Evolutionary conservation across 2,113 vertebrate genomes (phyloP).

Genomic region (Myocastor coypus): DNA sequence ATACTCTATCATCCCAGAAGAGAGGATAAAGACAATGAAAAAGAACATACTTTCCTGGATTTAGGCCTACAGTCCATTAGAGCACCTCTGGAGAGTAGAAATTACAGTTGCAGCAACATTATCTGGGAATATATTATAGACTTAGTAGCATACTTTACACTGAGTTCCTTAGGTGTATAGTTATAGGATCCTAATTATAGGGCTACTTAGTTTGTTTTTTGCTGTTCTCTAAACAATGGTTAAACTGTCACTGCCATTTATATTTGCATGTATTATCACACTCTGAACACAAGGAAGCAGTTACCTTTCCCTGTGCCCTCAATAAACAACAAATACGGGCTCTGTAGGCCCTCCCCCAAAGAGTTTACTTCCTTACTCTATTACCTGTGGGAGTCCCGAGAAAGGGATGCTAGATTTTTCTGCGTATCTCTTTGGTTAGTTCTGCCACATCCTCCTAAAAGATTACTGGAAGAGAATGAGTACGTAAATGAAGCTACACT

Average conservation of each 20-base stretch:
- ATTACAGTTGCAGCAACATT: neutral
- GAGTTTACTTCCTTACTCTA: neutral
- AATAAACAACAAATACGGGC: accelerated
- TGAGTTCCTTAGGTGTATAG: neutral
- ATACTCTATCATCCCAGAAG: neutral
- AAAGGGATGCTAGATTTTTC: neutral
- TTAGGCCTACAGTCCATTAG: neutral
- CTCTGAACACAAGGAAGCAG: neutral
- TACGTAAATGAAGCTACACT: neutral
- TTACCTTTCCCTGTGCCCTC: neutral
- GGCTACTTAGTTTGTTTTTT: neutral
- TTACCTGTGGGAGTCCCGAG: accelerated
- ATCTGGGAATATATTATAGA: neutral
- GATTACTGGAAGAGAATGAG: neutral
- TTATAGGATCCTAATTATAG: neutral
- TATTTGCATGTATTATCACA: neutral
- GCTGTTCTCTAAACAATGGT: neutral
- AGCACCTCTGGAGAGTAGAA: neutral
- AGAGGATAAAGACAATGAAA: neutral
- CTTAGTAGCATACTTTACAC: neutral
- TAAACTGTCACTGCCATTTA: neutral
- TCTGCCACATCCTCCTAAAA: neutral
- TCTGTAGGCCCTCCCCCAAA: neutral
- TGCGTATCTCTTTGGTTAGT: neutral
- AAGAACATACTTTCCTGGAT: neutral